Evolutionary conservation across 1,140 invertebrate species (phyloP).

Genomic region (Alviniconcha marisindica): DNA sequence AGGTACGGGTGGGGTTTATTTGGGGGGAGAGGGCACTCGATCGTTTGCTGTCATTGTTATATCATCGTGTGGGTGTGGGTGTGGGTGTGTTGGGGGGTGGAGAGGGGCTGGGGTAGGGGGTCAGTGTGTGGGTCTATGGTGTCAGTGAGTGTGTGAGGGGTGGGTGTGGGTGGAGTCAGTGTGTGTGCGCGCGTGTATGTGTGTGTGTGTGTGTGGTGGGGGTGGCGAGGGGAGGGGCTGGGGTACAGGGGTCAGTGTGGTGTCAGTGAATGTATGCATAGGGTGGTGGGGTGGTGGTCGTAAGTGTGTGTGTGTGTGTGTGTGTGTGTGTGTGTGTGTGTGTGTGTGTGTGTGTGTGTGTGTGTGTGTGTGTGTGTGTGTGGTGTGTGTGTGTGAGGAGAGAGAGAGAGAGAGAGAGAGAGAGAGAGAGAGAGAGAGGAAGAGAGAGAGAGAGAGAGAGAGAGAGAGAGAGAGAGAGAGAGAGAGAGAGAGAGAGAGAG

Average conservation of each 20-base stretch:
- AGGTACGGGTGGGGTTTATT: neutral
- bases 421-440: neutral
- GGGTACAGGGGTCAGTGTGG: too few species aligned
- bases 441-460: neutral
- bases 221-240: too few species aligned
- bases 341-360: too few species aligned
- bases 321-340: too few species aligned
- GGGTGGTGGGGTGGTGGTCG: neutral
- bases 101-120: neutral
- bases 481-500: too few species aligned
- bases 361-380: too few species aligned
- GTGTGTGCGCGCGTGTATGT: too few species aligned
- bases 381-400: neutral
- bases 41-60: too few species aligned
- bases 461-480: neutral
- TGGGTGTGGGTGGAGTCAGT: too few species aligned
- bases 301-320: neutral
- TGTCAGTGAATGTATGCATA: neutral
- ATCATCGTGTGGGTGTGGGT: too few species aligned
- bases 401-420: neutral
- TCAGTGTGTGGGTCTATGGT: neutral
- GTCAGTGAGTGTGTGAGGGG: too few species aligned
- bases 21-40: neutral
- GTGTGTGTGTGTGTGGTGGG: too few species aligned
- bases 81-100: neutral